Evolutionary conservation across 2,888 invertebrate species (phyloP).

Genomic region (Leptothorax acervorum): DNA sequence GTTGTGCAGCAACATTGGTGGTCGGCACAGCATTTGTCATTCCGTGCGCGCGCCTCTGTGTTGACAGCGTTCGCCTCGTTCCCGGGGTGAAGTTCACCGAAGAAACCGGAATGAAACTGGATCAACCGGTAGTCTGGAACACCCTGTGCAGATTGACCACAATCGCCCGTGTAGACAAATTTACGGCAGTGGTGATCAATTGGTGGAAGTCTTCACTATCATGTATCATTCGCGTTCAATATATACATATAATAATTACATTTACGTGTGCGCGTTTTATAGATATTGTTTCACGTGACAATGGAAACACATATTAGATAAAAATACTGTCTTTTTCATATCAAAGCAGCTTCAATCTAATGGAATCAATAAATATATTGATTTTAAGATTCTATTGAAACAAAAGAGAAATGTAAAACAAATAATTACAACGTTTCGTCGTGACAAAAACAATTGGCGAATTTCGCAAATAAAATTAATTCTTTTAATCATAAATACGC

Average conservation of each 20-base stretch:
- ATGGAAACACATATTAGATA: background rate
- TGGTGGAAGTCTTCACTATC: background rate
- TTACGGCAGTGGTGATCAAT: conserved; percentile 82
- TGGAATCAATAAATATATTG: background rate
- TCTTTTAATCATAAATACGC: background rate
- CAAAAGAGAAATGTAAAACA: background rate
- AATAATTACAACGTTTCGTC: background rate
- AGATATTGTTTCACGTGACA: background rate
- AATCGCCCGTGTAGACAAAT: conserved; percentile 85
- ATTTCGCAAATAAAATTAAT: conserved; percentile 12
- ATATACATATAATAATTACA: background rate
- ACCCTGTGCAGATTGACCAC: conserved; percentile 80
- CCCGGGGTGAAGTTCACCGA: conserved; percentile 81
- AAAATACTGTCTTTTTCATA: background rate
- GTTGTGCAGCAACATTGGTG: conserved; percentile 84
- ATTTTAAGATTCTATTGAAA: background rate
- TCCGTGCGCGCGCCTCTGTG: conserved; percentile 83
- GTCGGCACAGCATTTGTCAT: conserved; percentile 83
- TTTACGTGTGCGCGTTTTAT: background rate
- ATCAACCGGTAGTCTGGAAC: conserved; percentile 72
- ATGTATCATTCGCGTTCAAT: background rate
- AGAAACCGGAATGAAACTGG: conserved; percentile 81
- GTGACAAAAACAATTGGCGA: background rate
- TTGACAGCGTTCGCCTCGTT: conserved; percentile 83
- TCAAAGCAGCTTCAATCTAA: background rate